Conservation (phyloP, 2,888 invertebrate genomes). For the Epiblema foenella region DNA sequence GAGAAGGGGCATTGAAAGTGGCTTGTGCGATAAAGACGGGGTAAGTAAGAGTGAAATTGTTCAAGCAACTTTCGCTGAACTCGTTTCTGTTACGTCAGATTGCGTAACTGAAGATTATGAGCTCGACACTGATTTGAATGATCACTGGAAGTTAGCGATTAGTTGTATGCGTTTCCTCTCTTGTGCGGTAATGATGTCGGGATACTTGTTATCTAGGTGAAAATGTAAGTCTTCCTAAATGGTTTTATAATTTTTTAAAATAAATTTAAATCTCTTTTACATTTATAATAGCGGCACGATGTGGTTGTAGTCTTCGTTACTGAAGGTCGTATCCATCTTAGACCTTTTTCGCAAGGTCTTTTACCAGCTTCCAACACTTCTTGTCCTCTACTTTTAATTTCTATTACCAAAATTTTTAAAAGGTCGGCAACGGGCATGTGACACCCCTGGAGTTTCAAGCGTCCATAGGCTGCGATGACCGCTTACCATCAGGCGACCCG, state of each 20-base stretch:
- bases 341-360: no score
- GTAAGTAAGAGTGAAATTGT: constrained; percentile 76
- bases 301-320: not conserved
- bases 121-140: constrained; percentile 80
- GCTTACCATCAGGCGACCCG: no score
- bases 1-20: constrained; percentile 55
- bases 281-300: not conserved
- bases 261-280: no score
- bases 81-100: constrained; percentile 81
- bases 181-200: constrained; percentile 47
- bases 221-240: not conserved
- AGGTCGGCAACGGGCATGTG: no score
- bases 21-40: constrained; percentile 61
- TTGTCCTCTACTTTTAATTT: no score
- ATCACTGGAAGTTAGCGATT: constrained; percentile 74
- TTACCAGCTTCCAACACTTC: no score
- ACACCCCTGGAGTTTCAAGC: no score
- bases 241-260: not conserved
- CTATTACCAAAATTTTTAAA: no score
- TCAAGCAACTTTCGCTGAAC: constrained; percentile 81
- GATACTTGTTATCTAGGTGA: constrained; percentile 19
- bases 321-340: no score
- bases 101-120: constrained; percentile 79
- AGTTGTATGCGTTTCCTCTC: constrained; percentile 68
- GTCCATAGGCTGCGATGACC: no score